Percentiles rank a stretch among this genome's conserved stretches.
These are phyloP conservation scores for Catharus minimus DNA, from an alignment of 2,113 vertebrate genomes.

Conservation along the genomic window DNA sequence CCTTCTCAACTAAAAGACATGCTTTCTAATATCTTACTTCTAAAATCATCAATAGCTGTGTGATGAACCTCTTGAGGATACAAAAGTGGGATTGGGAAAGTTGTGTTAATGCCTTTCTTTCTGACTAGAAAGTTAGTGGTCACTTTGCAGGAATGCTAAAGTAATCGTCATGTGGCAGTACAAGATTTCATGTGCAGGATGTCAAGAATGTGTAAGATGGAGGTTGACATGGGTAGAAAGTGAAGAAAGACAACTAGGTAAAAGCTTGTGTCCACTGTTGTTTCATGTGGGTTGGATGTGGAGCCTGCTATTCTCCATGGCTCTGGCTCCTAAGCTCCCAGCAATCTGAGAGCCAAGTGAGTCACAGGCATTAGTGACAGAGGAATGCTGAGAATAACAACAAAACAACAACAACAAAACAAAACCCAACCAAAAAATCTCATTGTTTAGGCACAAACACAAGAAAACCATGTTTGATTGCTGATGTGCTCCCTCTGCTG, in stretches of 20 bases:
- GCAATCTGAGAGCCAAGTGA: constrained; percentile 33
- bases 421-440: constrained; percentile 2
- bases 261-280: background rate
- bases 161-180: background rate
- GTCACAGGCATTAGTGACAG: constrained; percentile 17
- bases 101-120: constrained; percentile 10
- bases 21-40: background rate
- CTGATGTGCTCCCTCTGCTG: constrained; percentile 70
- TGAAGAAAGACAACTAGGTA: background rate
- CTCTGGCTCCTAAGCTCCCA: background rate
- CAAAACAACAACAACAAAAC: constrained; percentile 17
- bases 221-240: background rate
- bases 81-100: background rate
- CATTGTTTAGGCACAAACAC: constrained; percentile 45
- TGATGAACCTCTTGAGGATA: background rate
- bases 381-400: constrained; percentile 52
- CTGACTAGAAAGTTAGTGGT: constrained; percentile 21
- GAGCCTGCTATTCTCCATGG: background rate
- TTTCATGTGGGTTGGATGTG: background rate
- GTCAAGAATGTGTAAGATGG: background rate
- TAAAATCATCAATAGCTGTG: background rate
- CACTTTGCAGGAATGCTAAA: constrained; percentile 7
- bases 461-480: constrained; percentile 52
- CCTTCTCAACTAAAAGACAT: background rate
- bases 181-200: background rate